A percentile compares a stretch with the other conserved stretches of the same genome.
These are phyloP conservation scores for Vulpes ferrilata DNA, from an alignment of 2,113 vertebrate species.

Conservation along the genomic window DNA sequence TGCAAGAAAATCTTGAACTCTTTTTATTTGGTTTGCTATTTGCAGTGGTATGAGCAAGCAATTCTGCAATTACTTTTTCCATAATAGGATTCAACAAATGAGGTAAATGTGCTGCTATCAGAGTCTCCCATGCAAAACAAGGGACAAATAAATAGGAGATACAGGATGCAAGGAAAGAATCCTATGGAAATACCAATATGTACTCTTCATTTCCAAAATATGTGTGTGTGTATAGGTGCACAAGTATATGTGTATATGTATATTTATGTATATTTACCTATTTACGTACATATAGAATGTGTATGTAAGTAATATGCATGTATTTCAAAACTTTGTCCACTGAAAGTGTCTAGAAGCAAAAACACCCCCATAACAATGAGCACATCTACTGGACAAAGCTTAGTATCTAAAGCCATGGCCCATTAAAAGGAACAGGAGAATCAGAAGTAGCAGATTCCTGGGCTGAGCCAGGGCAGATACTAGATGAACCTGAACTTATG, in stretches of 20 bases:
- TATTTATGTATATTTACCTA: neutral
- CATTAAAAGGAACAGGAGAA: neutral
- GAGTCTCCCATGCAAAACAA: neutral
- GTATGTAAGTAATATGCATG: neutral
- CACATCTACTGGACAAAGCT: neutral
- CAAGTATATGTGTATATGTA: neutral
- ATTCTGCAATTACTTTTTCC: neutral
- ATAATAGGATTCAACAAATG: neutral
- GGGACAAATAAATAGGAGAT: neutral
- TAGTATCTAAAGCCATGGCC: neutral
- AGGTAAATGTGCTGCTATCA: neutral
- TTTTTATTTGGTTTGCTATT: neutral
- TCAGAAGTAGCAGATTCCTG: neutral
- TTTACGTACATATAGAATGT: neutral
- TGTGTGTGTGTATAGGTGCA: neutral
- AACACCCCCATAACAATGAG: neutral
- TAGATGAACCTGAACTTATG: neutral
- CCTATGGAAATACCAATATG: neutral
- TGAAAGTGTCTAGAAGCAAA: neutral
- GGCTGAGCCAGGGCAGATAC: neutral
- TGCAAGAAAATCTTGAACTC: neutral
- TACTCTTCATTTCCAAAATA: slow-evolving; percentile 1
- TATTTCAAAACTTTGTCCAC: neutral
- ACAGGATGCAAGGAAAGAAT: neutral
- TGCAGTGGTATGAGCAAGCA: neutral